Base-by-base conservation (phyloP, 2,113 vertebrate genomes). In the Condylura cristata region DNA sequence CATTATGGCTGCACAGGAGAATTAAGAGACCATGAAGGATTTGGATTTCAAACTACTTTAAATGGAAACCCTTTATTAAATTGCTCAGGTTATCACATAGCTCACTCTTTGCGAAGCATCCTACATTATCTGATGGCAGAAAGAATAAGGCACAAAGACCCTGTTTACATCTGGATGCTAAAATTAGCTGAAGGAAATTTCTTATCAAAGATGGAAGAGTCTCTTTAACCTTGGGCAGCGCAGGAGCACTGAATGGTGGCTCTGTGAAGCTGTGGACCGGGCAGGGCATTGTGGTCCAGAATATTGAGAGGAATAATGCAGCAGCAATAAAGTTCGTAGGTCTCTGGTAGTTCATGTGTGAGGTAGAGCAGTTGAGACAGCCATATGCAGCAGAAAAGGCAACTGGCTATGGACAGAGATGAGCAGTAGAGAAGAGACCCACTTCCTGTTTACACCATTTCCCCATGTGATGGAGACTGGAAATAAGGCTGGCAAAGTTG, bases 31-130 rank as follows among this genome's bases (percentile, higher is more conserved):
- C 22, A 37, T 16, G 8, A 4, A 37, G 28, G 8, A 16, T 75
- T 81, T 91, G 53, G 26, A 71, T 93, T 93, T 46, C 24, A 60
- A 91, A 89, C 53, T 63, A 13, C 24, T 95, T 81, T 41, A 11
- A 95, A 28, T 39, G 63, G 39, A 76, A 83, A 86, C 24, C 20
- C 39, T 86, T 81, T 65, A 51, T 63, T 66, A 20, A 87, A 65
- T 74, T 70, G 16, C 44, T 90, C 26, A 37, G 4, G 34, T 46
- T 44, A 51, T 66, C 41, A 70, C 28, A 89, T 51, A 60, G 11
- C 7, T 91, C 65, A 71, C 6, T 10, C 24, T 93, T 72, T 76
- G 44, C 14, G 41, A 90, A 79, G 63, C 46, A 58, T 32, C 28
- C 51, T 79, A 37, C 61, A 13, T 34, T 66, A 78, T 68, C 13